Base-by-base conservation (phyloP, 2,797 vertebrate genomes). In the Tadarida brasiliensis region DNA sequence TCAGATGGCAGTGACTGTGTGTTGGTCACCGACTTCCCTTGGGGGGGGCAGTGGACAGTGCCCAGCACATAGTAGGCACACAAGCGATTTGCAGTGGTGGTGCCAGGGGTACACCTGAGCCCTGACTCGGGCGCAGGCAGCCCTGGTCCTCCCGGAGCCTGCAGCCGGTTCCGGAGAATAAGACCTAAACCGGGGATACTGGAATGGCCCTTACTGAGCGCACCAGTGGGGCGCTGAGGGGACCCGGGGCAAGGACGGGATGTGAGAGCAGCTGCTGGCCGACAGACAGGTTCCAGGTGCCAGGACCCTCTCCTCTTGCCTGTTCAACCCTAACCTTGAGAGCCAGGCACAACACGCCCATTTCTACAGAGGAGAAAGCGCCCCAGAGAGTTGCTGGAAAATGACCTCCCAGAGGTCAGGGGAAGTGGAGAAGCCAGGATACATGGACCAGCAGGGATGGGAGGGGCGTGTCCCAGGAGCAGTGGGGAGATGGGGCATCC, bases 211-310 rank as follows among this genome's bases (percentile, higher is more conserved):
- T 28, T 14, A 30, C 17, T 24, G 20, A 59, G 17, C 77, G 24
- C 61, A 89, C 44, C 24, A 0, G 11, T 3, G 5, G 3, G 28
- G 35, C 39, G 11, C 26, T 7, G 26, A 35, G n/a, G 22, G 16
- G 22, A 15, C 39, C n/a, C 0, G 0, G 0, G 57, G 59, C 28
- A 20, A 20, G 20, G 59, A 3, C 12, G 10, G 54, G 26, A 20
- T 5, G 0, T 2, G 1, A 8, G 28, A 68, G 47, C 35, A 2
- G 0, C 11, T 6, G 19, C n/a, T 11, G 19, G 71, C 4, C 5
- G 1, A n/a, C n/a, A n/a, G 30, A 2, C 5, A 1, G 2, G 7
- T 35, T n/a, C 39, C 3, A 12, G 11, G 1, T 15, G 5, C 39
- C 86, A 59, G 39, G 47, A 26, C 9, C 28, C 12, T 44, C 83